These are phyloP conservation scores for Meteorus cinctellus DNA, from an alignment of 2,888 invertebrate species.

Conservation along the genomic window DNA sequence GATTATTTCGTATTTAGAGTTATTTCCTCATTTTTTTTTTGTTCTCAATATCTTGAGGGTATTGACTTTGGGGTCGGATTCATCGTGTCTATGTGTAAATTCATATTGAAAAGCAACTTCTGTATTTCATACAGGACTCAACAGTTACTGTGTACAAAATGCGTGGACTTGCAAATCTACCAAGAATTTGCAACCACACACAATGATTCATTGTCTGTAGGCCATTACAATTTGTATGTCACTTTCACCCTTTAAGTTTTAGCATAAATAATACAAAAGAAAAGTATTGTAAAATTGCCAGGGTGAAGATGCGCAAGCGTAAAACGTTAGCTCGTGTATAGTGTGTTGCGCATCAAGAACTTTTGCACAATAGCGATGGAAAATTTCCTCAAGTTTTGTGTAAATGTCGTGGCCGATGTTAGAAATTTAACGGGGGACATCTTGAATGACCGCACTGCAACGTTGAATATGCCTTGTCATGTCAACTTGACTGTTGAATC, in stretches of 20 bases:
- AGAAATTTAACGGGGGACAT: not conserved
- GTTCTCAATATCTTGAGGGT: too few relatives aligned
- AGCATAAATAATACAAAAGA: slow-evolving; percentile 51
- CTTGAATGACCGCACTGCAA: not conserved
- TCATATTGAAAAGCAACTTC: slow-evolving; percentile 16
- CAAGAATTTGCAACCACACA: slow-evolving; percentile 22
- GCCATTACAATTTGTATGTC: slow-evolving; percentile 48
- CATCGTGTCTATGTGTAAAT: slow-evolving; percentile 24
- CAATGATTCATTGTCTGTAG: slow-evolving; percentile 53
- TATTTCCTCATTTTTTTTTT: not conserved
- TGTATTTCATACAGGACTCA: slow-evolving; percentile 13
- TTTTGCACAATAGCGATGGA: slow-evolving; percentile 52
- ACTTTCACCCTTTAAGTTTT: slow-evolving; percentile 47
- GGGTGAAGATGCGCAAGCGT: slow-evolving; percentile 13
- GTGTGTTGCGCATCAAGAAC: slow-evolving; percentile 51
- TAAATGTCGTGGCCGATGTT: slow-evolving; percentile 21
- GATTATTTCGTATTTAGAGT: not conserved
- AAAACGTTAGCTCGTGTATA: slow-evolving; percentile 6
- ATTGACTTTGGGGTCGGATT: slow-evolving; percentile 11
- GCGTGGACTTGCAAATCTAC: slow-evolving; percentile 21
- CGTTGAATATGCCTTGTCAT: slow-evolving; percentile 30
- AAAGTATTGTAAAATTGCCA: slow-evolving; percentile 47
- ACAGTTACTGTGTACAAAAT: slow-evolving; percentile 11
- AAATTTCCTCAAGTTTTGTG: slow-evolving; percentile 32
- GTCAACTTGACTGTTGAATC: slow-evolving; percentile 20